Evolutionary conservation across 2,888 invertebrate genomes (phyloP).

Genomic region (Pemphredon lugubris): DNA sequence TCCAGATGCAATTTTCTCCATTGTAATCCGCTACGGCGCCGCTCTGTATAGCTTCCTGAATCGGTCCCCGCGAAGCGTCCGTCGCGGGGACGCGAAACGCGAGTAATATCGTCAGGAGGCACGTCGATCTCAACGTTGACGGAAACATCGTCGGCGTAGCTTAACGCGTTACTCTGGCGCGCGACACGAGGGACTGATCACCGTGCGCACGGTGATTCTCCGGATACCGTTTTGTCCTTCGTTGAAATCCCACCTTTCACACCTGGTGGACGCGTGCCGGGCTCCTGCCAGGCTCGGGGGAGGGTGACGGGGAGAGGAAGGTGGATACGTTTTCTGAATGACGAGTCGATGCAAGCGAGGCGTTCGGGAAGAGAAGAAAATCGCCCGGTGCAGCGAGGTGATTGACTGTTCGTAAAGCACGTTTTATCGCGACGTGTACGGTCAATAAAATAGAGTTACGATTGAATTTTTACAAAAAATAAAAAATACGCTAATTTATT

Average conservation of each 20-base stretch:
- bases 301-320: background rate
- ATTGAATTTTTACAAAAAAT: too few species aligned
- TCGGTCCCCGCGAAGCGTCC: slow-evolving; percentile 68
- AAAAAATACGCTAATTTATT: too few species aligned
- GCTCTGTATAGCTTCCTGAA: slow-evolving; percentile 77
- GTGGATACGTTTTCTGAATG: background rate
- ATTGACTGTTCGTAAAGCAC: too few species aligned
- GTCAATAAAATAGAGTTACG: too few species aligned
- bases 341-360: background rate
- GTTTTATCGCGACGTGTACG: too few species aligned
- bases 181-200: slow-evolving; percentile 42
- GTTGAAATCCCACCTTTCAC: slow-evolving; percentile 42
- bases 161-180: too few species aligned
- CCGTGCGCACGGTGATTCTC: slow-evolving; percentile 20
- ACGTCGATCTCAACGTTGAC: background rate
- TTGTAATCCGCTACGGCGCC: slow-evolving; percentile 83
- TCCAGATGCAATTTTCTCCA: slow-evolving; percentile 88
- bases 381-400: too few species aligned
- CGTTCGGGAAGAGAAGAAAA: too few species aligned
- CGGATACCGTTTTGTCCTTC: slow-evolving; percentile 43
- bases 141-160: slow-evolving; percentile 1
- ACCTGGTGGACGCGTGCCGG: slow-evolving; percentile 8
- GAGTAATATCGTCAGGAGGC: background rate
- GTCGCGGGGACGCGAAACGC: background rate
- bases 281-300: background rate